These are phyloP conservation scores for Nixonia krombeini DNA, from an alignment of 1,140 invertebrate species.

Conservation along the genomic window DNA sequence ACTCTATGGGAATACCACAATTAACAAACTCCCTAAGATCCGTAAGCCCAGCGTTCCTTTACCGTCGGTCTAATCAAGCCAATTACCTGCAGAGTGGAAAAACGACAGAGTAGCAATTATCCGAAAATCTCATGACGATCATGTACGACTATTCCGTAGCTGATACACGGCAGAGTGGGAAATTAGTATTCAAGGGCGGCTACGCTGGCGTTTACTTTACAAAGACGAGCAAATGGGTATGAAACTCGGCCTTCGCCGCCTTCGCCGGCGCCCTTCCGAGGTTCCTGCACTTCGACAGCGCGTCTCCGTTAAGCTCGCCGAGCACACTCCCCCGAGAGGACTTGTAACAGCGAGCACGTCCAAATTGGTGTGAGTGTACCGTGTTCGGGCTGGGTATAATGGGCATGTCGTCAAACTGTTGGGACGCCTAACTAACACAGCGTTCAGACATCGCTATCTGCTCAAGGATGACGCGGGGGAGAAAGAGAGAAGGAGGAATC, in stretches of 20 bases:
- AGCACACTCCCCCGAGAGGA: conserved; percentile 4
- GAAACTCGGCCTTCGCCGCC: conserved; percentile 38
- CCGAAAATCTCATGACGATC: conserved; percentile 37
- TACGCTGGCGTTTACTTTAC: conserved; percentile 64
- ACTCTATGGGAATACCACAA: too few species aligned
- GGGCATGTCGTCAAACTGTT: conserved; percentile 61
- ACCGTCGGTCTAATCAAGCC: too few species aligned
- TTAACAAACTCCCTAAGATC: too few species aligned
- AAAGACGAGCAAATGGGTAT: conserved; percentile 62
- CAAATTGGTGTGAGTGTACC: conserved; percentile 32
- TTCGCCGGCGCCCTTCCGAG: conserved; percentile 20
- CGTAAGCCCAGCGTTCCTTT: too few species aligned
- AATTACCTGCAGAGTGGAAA: too few species aligned
- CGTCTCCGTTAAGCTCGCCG: conserved; percentile 14
- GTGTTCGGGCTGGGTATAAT: conserved; percentile 47
- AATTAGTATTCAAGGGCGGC: conserved; percentile 63
- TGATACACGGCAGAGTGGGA: conserved; percentile 9
- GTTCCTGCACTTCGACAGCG: conserved; percentile 16
- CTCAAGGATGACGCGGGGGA: conserved; percentile 7
- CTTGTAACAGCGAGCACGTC: background rate
- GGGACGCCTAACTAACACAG: conserved; percentile 56
- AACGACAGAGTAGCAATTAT: too few species aligned
- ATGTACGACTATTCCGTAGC: conserved; percentile 4
- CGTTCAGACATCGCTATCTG: conserved; percentile 37
- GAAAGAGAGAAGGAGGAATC: conserved; percentile 16